A percentile compares a stretch with the other conserved stretches of the same genome.
Conservation (phyloP, 2,888 invertebrate genomes). For the Acrobasis suavella region DNA sequence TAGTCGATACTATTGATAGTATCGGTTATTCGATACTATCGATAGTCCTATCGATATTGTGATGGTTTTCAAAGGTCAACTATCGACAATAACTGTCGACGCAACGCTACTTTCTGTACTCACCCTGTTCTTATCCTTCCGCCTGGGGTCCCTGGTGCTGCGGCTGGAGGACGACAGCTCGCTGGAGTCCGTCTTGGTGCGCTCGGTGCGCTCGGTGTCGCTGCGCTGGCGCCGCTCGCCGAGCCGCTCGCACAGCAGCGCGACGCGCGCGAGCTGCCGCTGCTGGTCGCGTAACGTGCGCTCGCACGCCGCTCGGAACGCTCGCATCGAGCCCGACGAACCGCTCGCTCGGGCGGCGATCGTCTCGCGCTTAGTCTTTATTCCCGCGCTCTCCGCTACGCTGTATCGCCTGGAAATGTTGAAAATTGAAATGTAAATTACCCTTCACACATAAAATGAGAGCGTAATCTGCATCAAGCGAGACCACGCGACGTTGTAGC, state of each 20-base stretch:
- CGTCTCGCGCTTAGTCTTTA: not conserved
- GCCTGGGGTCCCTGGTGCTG: slow-evolving; percentile 38
- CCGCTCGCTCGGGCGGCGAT: slow-evolving; percentile 45
- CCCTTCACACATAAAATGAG: no score
- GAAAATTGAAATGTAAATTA: not conserved
- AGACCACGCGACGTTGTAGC: no score
- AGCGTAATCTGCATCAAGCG: no score
- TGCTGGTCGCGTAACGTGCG: slow-evolving; percentile 46
- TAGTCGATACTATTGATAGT: no score
- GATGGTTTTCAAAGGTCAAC: no score
- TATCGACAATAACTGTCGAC: no score
- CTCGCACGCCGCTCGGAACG: slow-evolving; percentile 50
- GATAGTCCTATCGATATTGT: no score
- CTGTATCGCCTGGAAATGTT: not conserved
- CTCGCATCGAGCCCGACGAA: slow-evolving; percentile 35
- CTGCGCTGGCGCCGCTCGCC: slow-evolving; percentile 17
- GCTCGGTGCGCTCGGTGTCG: slow-evolving; percentile 7
- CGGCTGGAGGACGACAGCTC: slow-evolving; percentile 52
- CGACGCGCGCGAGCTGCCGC: slow-evolving; percentile 50
- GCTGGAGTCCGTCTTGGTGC: slow-evolving; percentile 39
- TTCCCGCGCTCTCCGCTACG: slow-evolving; percentile 7
- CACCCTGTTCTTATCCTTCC: slow-evolving; percentile 49
- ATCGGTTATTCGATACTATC: no score
- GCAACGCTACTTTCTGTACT: slow-evolving; percentile 12
- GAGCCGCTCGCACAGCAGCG: slow-evolving; percentile 40